Percentiles rank a stretch among this genome's conserved stretches.
phyloP scores from a whole-genome alignment of 1,140 invertebrate genomes.

The Meloidogyne floridensis region DNA sequence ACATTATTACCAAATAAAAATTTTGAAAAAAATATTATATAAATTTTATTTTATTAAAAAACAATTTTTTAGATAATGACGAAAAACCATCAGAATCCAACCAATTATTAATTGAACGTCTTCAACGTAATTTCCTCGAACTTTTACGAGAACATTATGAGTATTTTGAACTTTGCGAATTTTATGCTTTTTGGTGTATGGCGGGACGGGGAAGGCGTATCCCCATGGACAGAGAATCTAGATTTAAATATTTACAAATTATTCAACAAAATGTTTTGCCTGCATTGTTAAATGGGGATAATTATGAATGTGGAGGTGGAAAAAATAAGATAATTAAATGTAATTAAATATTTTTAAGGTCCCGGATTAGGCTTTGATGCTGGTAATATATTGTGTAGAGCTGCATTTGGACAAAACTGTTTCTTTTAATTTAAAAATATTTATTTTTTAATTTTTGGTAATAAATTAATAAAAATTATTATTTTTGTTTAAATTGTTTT shows the following conservation, averaged over 20 bases:
- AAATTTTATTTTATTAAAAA: neutral
- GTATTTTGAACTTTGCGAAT: constrained; percentile 44
- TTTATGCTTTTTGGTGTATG: constrained; percentile 46
- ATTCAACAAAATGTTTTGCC: constrained; percentile 31
- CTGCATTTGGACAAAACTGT: constrained; percentile 38
- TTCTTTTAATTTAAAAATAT: constrained; percentile 19
- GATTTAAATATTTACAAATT: constrained; percentile 20
- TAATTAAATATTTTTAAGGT: neutral
- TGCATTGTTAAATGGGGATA: constrained; percentile 31
- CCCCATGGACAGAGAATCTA: constrained; percentile 33
- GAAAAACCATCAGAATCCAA: constrained; percentile 31
- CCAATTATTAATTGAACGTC: neutral
- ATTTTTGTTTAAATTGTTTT: too few relatives aligned
- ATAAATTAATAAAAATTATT: too few relatives aligned
- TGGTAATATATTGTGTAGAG: constrained; percentile 31
- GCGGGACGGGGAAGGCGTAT: constrained; percentile 31
- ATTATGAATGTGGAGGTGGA: constrained; percentile 41
- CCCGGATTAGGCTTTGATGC: constrained; percentile 29
- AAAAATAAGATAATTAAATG: neutral
- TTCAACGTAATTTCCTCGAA: constrained; percentile 31
- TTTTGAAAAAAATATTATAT: too few relatives aligned
- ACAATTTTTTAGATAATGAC: neutral
- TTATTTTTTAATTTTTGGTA: constrained; percentile 15
- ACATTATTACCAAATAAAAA: too few relatives aligned
- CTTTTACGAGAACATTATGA: constrained; percentile 39